phyloP scores from a whole-genome alignment of 2,888 invertebrate genomes.

The Rosalia funebris region DNA sequence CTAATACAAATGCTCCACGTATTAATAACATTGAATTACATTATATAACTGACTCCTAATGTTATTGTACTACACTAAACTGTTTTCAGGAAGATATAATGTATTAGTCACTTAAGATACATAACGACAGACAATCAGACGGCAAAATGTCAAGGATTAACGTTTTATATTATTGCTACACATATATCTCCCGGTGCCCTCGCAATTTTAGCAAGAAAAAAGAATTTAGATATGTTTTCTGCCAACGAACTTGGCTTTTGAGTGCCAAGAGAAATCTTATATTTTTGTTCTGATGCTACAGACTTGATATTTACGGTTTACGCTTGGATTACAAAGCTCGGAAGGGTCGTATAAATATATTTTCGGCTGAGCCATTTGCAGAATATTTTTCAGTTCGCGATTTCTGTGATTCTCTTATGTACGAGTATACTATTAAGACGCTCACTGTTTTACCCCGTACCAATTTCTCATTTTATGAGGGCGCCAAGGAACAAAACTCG shows the following conservation, averaged over 20 bases:
- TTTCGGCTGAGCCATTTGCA: background rate
- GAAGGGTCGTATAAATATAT: constrained; percentile 12
- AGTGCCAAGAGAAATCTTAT: constrained; percentile 5
- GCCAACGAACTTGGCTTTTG: background rate
- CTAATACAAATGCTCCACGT: too few relatives aligned
- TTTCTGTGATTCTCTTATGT: constrained; percentile 5
- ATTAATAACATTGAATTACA: too few relatives aligned
- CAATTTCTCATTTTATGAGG: constrained; percentile 5
- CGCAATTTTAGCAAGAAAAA: too few relatives aligned
- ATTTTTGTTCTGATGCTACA: constrained; percentile 1
- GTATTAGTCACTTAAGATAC: too few relatives aligned
- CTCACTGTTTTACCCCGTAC: background rate
- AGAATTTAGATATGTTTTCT: background rate
- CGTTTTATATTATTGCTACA: too few relatives aligned
- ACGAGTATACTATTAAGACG: constrained; percentile 11
- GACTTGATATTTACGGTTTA: constrained; percentile 11
- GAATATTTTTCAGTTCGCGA: constrained; percentile 8
- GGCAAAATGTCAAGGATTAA: too few relatives aligned
- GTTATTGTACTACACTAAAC: too few relatives aligned
- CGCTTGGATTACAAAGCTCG: constrained; percentile 9
- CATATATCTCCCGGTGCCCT: too few relatives aligned
- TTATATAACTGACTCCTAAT: too few relatives aligned
- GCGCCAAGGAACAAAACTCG: background rate
- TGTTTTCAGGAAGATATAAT: too few relatives aligned
- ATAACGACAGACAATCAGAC: too few relatives aligned